phyloP scores from a whole-genome alignment of 2,888 invertebrate genomes.

The Drosophila anomelani region DNA sequence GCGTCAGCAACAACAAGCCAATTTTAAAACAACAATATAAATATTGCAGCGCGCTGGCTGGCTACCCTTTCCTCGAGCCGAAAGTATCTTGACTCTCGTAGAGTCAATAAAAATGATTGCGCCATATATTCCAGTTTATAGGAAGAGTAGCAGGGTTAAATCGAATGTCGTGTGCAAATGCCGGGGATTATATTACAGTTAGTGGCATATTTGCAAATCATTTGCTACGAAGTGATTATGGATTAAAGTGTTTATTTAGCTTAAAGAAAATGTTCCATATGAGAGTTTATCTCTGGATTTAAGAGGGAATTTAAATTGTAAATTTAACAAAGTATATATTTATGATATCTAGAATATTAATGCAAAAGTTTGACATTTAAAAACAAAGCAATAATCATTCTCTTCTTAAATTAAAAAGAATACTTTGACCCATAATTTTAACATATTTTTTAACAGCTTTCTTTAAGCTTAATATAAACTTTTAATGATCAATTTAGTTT shows the following conservation, averaged over 20 bases:
- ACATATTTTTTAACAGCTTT: background rate
- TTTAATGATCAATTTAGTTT: background rate
- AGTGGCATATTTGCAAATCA: constrained; percentile 13
- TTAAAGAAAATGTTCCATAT: background rate
- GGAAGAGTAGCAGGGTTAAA: constrained; percentile 10
- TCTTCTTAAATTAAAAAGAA: background rate
- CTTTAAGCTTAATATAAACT: background rate
- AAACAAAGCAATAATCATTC: background rate
- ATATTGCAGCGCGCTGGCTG: constrained; percentile 35
- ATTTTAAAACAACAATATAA: constrained; percentile 61
- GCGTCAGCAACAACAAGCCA: constrained; percentile 27
- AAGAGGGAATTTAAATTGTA: background rate
- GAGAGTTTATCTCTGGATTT: background rate
- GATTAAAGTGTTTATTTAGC: background rate
- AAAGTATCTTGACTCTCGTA: constrained; percentile 29
- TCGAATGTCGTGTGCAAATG: constrained; percentile 9
- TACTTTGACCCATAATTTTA: background rate
- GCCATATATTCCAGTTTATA: constrained; percentile 11
- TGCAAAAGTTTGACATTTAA: too few species aligned
- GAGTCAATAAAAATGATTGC: constrained; percentile 42
- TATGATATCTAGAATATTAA: too few species aligned
- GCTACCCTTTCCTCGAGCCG: constrained; percentile 23
- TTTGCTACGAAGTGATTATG: background rate
- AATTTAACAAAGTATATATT: too few species aligned
- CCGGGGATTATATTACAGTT: constrained; percentile 21